Conservation (phyloP, 2,797 vertebrate genomes). For the Myiotriccus ornatus region DNA sequence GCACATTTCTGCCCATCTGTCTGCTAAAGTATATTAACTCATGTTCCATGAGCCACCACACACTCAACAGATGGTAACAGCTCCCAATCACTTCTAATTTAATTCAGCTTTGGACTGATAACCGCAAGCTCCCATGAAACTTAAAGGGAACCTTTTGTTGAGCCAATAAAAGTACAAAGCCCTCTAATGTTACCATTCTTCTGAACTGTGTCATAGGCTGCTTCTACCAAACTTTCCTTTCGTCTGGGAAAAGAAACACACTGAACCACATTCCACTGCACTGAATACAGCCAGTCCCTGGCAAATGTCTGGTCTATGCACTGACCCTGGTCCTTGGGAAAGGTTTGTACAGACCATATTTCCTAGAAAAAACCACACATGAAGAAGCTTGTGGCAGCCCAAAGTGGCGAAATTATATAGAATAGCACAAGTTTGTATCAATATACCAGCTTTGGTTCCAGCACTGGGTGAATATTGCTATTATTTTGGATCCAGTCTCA, state of each 20-base stretch:
- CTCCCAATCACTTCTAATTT: conserved; percentile 35
- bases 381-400: neutral
- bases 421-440: accelerated
- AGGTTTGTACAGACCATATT: neutral
- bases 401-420: neutral
- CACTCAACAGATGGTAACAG: conserved; percentile 53
- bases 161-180: neutral
- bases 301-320: neutral
- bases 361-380: neutral
- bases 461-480: neutral
- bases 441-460: neutral
- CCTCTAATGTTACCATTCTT: neutral
- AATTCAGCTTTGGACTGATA: conserved; percentile 23
- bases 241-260: neutral
- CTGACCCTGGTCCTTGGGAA: neutral
- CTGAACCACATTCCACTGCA: neutral
- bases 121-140: neutral
- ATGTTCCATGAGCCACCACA: conserved; percentile 29
- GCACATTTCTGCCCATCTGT: conserved; percentile 55
- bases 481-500: neutral
- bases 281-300: neutral
- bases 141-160: neutral
- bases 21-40: conserved; percentile 52
- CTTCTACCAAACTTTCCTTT: neutral
- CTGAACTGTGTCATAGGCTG: neutral